Percentiles rank a stretch among this genome's conserved stretches.
phyloP scores from a whole-genome alignment of 2,113 vertebrate genomes.

The Micromys minutus region DNA sequence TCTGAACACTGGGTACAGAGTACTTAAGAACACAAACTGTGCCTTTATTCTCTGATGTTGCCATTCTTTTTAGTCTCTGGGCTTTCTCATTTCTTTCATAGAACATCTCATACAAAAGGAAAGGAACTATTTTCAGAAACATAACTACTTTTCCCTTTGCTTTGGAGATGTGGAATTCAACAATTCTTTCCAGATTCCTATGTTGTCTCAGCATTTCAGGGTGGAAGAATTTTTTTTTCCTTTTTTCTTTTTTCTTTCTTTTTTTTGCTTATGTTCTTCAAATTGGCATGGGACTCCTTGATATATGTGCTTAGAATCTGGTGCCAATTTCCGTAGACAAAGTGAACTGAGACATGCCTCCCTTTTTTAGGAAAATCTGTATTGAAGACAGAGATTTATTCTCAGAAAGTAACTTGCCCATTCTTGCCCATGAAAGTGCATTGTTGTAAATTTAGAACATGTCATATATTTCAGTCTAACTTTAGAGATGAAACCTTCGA shows the following conservation, averaged over 20 bases:
- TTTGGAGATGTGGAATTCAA: neutral
- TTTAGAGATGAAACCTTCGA: conserved; percentile 15
- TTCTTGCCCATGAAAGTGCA: neutral
- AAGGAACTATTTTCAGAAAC: neutral
- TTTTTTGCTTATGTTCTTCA: neutral
- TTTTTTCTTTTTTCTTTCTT: too few species aligned
- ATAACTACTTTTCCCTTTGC: neutral
- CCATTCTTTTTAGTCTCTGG: neutral
- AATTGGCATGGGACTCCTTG: neutral
- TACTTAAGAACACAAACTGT: neutral
- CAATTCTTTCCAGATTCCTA: neutral
- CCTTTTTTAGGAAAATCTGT: neutral
- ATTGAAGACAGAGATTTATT: neutral
- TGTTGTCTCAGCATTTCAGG: neutral
- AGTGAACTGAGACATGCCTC: neutral
- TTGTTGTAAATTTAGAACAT: conserved; percentile 5
- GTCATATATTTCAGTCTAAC: neutral
- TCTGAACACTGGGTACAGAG: neutral
- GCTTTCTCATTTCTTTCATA: too few species aligned
- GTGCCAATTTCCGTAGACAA: neutral
- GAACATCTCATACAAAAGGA: neutral
- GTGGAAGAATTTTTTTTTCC: neutral
- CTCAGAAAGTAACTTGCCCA: neutral
- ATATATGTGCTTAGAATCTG: neutral
- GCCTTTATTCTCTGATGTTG: neutral